Base-by-base conservation (phyloP, 2,113 vertebrate species). In the Athene noctua region DNA sequence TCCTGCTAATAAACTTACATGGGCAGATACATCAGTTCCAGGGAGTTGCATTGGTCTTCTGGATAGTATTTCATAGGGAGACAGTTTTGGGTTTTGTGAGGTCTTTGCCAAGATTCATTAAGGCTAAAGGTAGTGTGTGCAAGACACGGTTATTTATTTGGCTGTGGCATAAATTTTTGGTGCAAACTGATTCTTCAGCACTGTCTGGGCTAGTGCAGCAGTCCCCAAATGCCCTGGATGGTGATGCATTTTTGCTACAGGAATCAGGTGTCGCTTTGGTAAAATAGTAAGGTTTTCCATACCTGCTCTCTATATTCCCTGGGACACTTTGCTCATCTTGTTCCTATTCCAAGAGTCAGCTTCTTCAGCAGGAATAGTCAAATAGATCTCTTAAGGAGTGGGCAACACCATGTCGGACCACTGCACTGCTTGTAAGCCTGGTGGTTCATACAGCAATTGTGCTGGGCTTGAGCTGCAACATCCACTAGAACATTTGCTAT, bases 371-470 rank as follows among this genome's bases (percentile, higher is more conserved):
- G 46, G 30, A 82, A 71, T 29, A 61, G 23, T 27, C 80, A 83
- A 34, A 61, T 2, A 7, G 15, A 15, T 18, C 25, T 71, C 23
- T 72, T 72, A 38, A 62, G 46, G 25, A 72, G 36, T 14, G 13
- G 30, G 36, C 36, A 71, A 52, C 44, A 34, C 10, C 18, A 51
- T 17, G 15, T n/a, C 4, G 0, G 44, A 29, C 23, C 1, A 2
- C 11, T 71, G 36, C 23, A 25, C 22, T 51, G 46, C 12, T 42
- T 34, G 21, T 47, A 49, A 77, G 44, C 27, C 55, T 1, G 1
- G 22, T 52, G 67, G 36, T 61, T 61, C 4, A 10, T 23, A 42
- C 4, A 3, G 54, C 11, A 2, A 9, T 42, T 1, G 0, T 51
- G 66, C 80, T 42, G 66, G 46, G 36, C 44, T 71, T 40, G 13